Evolutionary conservation across 2,888 invertebrate genomes (phyloP).

Genomic region (Pachliopta kotzebuea): DNA sequence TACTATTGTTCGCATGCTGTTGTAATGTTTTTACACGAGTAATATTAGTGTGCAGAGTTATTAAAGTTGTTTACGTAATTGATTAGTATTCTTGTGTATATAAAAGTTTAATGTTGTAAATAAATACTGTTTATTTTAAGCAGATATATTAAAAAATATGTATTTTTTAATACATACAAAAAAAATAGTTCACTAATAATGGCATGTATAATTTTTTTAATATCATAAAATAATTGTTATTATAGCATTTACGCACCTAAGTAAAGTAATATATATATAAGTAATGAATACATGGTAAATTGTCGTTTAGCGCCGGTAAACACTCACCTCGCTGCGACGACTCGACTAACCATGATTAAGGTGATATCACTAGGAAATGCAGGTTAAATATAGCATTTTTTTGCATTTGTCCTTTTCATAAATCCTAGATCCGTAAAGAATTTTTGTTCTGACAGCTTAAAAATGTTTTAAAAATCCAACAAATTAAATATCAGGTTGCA

Average conservation of each 20-base stretch:
- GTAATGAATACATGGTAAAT: background rate
- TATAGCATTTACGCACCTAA: background rate
- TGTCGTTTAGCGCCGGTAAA: background rate
- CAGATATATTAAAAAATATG: background rate
- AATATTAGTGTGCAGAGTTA: background rate
- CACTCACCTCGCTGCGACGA: background rate
- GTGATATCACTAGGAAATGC: background rate
- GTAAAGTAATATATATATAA: background rate
- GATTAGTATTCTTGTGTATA: background rate
- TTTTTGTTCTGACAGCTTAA: background rate
- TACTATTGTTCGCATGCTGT: too few relatives aligned
- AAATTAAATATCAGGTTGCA: too few relatives aligned
- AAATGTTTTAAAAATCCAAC: background rate
- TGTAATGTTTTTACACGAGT: background rate
- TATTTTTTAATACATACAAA: too few relatives aligned
- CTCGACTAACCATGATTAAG: background rate
- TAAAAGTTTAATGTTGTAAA: background rate
- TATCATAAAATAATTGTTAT: too few relatives aligned
- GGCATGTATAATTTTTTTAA: too few relatives aligned
- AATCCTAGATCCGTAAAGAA: background rate
- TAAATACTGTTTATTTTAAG: background rate
- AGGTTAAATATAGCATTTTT: background rate
- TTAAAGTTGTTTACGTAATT: background rate
- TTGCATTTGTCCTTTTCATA: background rate
- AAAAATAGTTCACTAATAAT: too few relatives aligned